Base-by-base conservation (phyloP, 2,113 vertebrate species). In the Mirounga angustirostris region DNA sequence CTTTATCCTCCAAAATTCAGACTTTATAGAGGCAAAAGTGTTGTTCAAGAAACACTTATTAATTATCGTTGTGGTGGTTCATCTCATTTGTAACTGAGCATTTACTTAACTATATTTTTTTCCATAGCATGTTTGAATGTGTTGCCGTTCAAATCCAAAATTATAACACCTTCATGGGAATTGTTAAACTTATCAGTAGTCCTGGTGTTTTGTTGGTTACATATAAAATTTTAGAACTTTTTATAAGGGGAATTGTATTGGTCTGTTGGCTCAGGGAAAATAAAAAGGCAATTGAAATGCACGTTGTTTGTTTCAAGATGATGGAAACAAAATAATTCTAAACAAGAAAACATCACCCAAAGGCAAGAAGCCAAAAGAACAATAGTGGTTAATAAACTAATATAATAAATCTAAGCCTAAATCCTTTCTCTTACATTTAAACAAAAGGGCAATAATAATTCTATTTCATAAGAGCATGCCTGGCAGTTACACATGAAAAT, bases 381-480 rank as follows among this genome's bases (percentile, higher is more conserved):
- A 2, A n/a, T 96, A 59, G 61, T 92, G 73, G 82, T 52, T 86
- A 92, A 94, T 89, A 88, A 46, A 33, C 46, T 61, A 95, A 95
- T 78, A 30, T 84, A 63, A 88, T 89, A 92, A 97, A 92, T 97
- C 79, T 85, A 92, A 97, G 59, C 30, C 50, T 56, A 95, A 92
- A 85, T 61, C 82, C 10, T 50, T 86, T 91, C 71, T 96, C 67
- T 89, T 40, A 43, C 81, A 1, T 58, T 63, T 97, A 89, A 97
- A 82, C 73, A 95, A 94, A 97, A 69, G 84, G 74, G 22, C 89
- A 91, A n/a, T 79, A 87, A 22, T 74, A 78, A 61, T 79, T 86
- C 89, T 90, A 11, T 96, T 98, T 95, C 61, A 11, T 93, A 98
- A 87, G 84, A 78, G n/a, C 81, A 61, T 96, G 79, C n/a, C 58